Evolutionary conservation across 2,797 vertebrate species (phyloP).

Genomic region (Masticophis lateralis): DNA sequence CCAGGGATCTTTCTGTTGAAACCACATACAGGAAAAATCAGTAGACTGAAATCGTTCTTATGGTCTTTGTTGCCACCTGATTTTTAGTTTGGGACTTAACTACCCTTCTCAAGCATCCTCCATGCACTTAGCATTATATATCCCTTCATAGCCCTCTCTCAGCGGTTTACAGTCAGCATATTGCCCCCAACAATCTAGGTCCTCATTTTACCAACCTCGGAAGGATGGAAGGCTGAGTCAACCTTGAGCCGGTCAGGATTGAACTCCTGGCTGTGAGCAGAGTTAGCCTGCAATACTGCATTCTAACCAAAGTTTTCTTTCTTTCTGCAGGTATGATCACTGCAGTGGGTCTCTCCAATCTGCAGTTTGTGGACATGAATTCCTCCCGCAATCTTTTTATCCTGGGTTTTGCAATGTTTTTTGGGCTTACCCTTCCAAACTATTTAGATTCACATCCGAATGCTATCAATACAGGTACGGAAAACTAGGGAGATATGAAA

Average conservation of each 20-base stretch:
- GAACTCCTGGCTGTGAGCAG: too few species aligned
- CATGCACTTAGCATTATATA: too few species aligned
- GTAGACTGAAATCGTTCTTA: not conserved
- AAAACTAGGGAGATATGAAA: not conserved
- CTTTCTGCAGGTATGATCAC: conserved; percentile 89
- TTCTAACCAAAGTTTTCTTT: not conserved
- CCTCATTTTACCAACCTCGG: too few species aligned
- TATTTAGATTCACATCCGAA: conserved; percentile 85
- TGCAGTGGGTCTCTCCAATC: conserved; percentile 92
- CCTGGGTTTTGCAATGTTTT: conserved; percentile 94
- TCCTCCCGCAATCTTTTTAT: conserved; percentile 96
- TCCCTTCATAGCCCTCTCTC: too few species aligned
- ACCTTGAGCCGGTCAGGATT: too few species aligned
- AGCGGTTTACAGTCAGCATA: too few species aligned
- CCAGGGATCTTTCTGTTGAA: not conserved
- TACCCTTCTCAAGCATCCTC: too few species aligned
- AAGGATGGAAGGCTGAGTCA: too few species aligned
- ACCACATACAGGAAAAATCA: not conserved
- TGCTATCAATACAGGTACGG: conserved; percentile 84
- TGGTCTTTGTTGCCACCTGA: not conserved
- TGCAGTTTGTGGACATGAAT: conserved; percentile 94
- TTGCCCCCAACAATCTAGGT: too few species aligned
- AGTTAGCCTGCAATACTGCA: too few species aligned
- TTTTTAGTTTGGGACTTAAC: not conserved
- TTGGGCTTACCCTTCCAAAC: conserved; percentile 86